Conservation (phyloP, 2,888 invertebrate genomes). For the Orthosia incerta region DNA sequence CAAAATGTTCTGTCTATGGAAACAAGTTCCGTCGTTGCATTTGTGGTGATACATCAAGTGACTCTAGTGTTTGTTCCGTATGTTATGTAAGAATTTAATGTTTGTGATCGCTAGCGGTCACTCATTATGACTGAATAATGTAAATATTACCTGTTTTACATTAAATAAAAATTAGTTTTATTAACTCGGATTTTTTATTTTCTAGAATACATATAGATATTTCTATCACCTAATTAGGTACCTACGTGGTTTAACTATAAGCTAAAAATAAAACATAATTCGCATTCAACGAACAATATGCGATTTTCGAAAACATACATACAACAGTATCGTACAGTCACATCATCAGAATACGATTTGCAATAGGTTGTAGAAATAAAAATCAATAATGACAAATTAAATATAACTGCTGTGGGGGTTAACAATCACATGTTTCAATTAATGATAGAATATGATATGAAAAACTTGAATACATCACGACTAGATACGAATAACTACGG, state of each 20-base stretch:
- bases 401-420: background rate
- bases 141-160: slow-evolving; percentile 88
- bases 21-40: slow-evolving; percentile 58
- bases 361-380: slow-evolving; percentile 7
- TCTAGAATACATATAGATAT: slow-evolving; percentile 7
- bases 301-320: slow-evolving; percentile 16
- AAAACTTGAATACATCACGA: slow-evolving; percentile 1
- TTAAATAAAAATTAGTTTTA: slow-evolving; percentile 85
- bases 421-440: slow-evolving; percentile 20
- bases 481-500: slow-evolving; percentile 3
- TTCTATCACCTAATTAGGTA: slow-evolving; percentile 48
- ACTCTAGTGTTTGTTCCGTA: slow-evolving; percentile 61
- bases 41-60: slow-evolving; percentile 57
- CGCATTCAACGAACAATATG: slow-evolving; percentile 39
- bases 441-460: slow-evolving; percentile 18
- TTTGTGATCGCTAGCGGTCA: slow-evolving; percentile 75
- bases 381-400: slow-evolving; percentile 24
- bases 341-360: slow-evolving; percentile 29
- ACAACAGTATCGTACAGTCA: slow-evolving; percentile 23
- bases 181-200: slow-evolving; percentile 65
- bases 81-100: slow-evolving; percentile 68
- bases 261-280: slow-evolving; percentile 40
- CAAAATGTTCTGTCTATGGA: slow-evolving; percentile 52
- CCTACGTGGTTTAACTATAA: slow-evolving; percentile 39
- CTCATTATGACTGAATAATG: slow-evolving; percentile 88